phyloP scores from a whole-genome alignment of 2,888 invertebrate species.

The Watsonalla cultraria region DNA sequence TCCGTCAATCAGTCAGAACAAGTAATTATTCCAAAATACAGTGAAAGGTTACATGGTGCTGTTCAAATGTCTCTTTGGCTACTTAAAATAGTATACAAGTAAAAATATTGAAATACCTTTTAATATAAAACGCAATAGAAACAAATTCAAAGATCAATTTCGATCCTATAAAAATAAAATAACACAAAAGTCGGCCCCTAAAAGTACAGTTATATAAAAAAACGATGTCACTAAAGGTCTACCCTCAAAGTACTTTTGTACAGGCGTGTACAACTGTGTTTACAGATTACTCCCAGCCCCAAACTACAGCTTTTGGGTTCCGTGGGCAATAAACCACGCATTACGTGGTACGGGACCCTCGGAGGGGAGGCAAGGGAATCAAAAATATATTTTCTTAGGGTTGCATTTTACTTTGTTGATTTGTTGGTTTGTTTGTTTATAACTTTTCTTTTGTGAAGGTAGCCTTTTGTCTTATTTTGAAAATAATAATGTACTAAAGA shows the following conservation, averaged over 20 bases:
- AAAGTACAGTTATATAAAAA: conserved; percentile 9
- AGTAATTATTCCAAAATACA: no score
- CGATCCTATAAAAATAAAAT: background rate
- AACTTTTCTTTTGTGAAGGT: background rate
- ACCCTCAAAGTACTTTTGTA: conserved; percentile 11
- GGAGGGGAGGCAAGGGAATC: conserved; percentile 15
- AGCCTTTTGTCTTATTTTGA: no score
- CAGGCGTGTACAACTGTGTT: conserved; percentile 40
- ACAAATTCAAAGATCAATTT: background rate
- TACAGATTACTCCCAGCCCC: conserved; percentile 62
- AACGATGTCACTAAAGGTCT: conserved; percentile 18
- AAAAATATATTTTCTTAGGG: background rate
- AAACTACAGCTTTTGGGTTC: conserved; percentile 51
- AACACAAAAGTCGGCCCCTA: background rate
- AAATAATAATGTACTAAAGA: no score
- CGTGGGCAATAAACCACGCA: conserved; percentile 61
- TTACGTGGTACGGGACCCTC: conserved; percentile 46
- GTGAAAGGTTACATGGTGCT: no score
- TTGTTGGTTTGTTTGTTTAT: background rate
- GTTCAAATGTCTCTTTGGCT: no score
- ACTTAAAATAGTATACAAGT: no score
- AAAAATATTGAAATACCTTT: no score
- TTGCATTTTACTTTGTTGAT: background rate
- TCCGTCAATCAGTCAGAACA: no score
- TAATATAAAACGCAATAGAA: background rate